These are phyloP conservation scores for Oncorhynchus keta DNA, from an alignment of 2,113 vertebrate genomes.

Conservation along the genomic window DNA sequence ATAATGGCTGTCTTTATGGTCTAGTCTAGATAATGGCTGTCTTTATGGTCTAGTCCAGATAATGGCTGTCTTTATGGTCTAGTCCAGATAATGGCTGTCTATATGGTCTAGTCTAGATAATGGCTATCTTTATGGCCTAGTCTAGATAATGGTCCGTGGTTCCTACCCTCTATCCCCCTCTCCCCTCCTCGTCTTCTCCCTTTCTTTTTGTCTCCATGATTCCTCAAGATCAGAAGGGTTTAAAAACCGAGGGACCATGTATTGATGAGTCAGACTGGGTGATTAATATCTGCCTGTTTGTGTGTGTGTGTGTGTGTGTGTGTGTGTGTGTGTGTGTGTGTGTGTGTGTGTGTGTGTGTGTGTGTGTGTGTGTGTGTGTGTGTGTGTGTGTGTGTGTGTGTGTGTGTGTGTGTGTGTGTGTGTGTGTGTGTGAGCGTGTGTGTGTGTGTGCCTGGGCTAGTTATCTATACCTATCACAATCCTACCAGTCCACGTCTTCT, in stretches of 20 bases:
- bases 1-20: not conserved
- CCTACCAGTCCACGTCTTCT: not conserved
- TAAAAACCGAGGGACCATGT: constrained; percentile 19
- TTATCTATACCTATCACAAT: constrained; percentile 3
- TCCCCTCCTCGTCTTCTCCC: not conserved
- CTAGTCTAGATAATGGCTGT: not conserved
- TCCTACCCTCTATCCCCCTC: not conserved
- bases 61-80: not conserved
- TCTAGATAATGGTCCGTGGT: not conserved
- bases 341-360: constrained; percentile 1
- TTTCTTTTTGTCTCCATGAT: constrained; percentile 40
- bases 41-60: not conserved
- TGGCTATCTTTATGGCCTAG: not conserved
- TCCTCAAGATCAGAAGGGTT: constrained; percentile 39
- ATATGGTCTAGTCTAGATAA: not conserved
- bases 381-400: constrained; percentile 10
- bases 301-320: not conserved
- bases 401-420: not conserved
- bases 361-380: not conserved
- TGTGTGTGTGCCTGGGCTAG: not conserved
- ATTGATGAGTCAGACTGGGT: constrained; percentile 36
- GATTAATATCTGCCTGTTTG: constrained; percentile 10
- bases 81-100: not conserved
- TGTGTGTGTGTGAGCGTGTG: not conserved
- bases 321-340: constrained; percentile 10